Base-by-base conservation (phyloP, 2,113 vertebrate genomes). In the Murina feae region DNA sequence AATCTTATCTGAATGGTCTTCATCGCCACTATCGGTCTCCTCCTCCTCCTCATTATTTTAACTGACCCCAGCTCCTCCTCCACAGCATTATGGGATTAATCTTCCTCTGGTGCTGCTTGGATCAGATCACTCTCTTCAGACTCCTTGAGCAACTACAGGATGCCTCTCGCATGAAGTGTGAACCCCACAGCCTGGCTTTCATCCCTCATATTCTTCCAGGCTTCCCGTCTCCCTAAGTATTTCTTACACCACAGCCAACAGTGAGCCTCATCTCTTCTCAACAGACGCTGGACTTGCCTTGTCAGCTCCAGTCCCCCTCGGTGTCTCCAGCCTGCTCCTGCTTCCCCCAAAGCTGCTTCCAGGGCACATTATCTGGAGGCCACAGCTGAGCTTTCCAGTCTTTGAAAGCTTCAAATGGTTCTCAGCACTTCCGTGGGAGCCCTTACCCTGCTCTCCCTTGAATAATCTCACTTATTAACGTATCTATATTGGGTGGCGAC, bases 111-210 rank as follows among this genome's bases (percentile, higher is more conserved):
- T 1, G 25, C 68, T 49, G 25, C 68, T 74, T 6, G 30, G 20
- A 42, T 39, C 16, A 7, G 6, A 6, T 12, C 21, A 0, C 23
- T 55, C 25, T 49, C 39, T n/a, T 18, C 65, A 14, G n/a, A 32
- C 3, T 1, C 30, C 53, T 12, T 42, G 14, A 23, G 9, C 4
- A 32, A 7, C 30, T 2, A 23, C 0, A 0, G 28, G 42, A 25
- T 0, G 6, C 23, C n/a, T 44, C 32, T 7, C 4, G 1, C 4
- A 0, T 4, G 17, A 25, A 9, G 21, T 9, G 0, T 14, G 42
- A 39, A 9, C 10, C 5, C 42, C 32, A 9, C 16, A 28, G 51
- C 13, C 76, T 51, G 66, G 13, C 86, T 47, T 12, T 20, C 17
- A 4, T 30, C 28, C 14, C 8, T 63, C 18, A 4, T 2, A 3